These are phyloP conservation scores for Phocides pigmalion DNA, from an alignment of 1,140 invertebrate genomes.

Conservation along the genomic window DNA sequence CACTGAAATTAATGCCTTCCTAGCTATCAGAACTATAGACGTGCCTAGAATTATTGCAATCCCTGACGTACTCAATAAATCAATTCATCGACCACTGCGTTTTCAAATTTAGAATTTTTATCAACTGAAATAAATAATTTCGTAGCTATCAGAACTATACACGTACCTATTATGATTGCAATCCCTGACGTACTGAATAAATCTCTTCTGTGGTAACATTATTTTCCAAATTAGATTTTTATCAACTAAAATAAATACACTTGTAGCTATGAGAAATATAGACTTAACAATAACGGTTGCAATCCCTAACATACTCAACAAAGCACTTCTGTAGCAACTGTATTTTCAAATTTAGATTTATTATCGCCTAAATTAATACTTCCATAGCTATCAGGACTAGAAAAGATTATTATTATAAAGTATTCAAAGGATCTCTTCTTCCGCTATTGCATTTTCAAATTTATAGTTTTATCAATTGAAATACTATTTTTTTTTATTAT, in stretches of 20 bases:
- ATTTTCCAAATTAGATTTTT: too few species aligned
- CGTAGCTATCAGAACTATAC: too few species aligned
- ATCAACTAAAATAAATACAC: not conserved
- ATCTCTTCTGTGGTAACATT: constrained; percentile 31
- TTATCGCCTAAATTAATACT: constrained; percentile 5
- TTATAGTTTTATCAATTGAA: constrained; percentile 17
- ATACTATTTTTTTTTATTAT: too few species aligned
- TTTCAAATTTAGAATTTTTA: constrained; percentile 31
- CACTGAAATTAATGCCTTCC: not conserved
- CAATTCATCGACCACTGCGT: constrained; percentile 18
- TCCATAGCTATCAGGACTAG: too few species aligned
- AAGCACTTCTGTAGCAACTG: constrained; percentile 35
- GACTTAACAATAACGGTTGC: too few species aligned
- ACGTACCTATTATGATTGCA: too few species aligned
- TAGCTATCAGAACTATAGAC: too few species aligned
- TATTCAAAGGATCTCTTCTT: constrained; percentile 54
- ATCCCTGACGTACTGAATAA: constrained; percentile 59
- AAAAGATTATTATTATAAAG: too few species aligned
- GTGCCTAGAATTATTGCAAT: too few species aligned
- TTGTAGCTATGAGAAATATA: too few species aligned
- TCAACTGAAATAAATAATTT: not conserved
- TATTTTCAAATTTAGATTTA: constrained; percentile 27
- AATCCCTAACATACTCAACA: constrained; percentile 59
- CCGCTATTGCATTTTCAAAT: constrained; percentile 20
- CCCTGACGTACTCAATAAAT: constrained; percentile 60